Percentiles rank a stretch among this genome's conserved stretches.
Evolutionary conservation across 1,140 invertebrate species (phyloP).

Genomic region (Agrilus planipennis): DNA sequence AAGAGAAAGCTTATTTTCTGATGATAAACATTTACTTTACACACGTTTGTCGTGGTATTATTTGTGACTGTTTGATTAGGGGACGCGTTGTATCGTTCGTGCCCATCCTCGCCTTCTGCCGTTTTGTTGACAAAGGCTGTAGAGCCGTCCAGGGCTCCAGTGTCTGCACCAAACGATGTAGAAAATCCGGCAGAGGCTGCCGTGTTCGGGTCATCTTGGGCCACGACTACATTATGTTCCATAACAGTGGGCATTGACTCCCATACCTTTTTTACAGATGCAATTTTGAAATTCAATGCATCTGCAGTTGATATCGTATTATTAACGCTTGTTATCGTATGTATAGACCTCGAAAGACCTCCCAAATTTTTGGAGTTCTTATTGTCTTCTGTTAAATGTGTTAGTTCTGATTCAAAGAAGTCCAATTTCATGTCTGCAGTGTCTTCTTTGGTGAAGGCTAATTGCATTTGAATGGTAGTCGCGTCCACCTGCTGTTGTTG

Average conservation of each 20-base stretch:
- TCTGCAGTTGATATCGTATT: slow-evolving; percentile 63
- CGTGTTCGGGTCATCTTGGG: slow-evolving; percentile 36
- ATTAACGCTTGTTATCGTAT: slow-evolving; percentile 41
- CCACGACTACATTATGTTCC: slow-evolving; percentile 45
- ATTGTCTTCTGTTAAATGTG: slow-evolving; percentile 65
- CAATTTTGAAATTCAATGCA: slow-evolving; percentile 79
- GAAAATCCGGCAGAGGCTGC: no score
- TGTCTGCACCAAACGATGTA: slow-evolving; percentile 37
- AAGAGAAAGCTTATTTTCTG: no score
- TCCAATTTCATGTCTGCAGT: slow-evolving; percentile 81
- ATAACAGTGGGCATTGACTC: slow-evolving; percentile 59
- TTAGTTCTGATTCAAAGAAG: slow-evolving; percentile 75
- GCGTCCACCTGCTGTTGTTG: no score
- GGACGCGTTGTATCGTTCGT: slow-evolving; percentile 40
- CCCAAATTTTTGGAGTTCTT: slow-evolving; percentile 45
- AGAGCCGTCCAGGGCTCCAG: slow-evolving; percentile 23
- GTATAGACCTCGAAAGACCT: slow-evolving; percentile 48
- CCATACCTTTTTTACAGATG: slow-evolving; percentile 87
- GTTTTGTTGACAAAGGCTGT: slow-evolving; percentile 27
- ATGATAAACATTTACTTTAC: slow-evolving; percentile 43
- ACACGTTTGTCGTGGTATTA: slow-evolving; percentile 53
- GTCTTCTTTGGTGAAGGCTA: slow-evolving; percentile 60
- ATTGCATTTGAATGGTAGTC: slow-evolving; percentile 42
- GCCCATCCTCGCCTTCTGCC: slow-evolving; percentile 36
- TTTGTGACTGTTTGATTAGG: slow-evolving; percentile 29